A percentile compares a stretch with the other conserved stretches of the same genome.
phyloP scores from a whole-genome alignment of 2,888 invertebrate species.

The Macaria notata region DNA sequence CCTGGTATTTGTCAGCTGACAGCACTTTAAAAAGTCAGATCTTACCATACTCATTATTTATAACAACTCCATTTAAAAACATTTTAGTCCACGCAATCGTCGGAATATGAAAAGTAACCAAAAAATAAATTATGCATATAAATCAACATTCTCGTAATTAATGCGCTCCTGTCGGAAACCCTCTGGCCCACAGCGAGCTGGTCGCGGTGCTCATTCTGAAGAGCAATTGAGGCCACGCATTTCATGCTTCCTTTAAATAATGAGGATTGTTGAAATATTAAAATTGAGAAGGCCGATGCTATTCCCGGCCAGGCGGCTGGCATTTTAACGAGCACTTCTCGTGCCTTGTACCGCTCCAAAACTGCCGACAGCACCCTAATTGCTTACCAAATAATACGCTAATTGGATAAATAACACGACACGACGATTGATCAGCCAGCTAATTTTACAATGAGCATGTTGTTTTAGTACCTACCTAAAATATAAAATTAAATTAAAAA shows the following conservation, averaged over 20 bases:
- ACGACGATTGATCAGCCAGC: constrained; percentile 16
- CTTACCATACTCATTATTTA: no score
- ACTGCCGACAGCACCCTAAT: constrained; percentile 38
- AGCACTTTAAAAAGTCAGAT: constrained; percentile 12
- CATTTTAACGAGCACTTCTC: constrained; percentile 72
- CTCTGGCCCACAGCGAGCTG: not conserved
- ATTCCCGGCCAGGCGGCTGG: constrained; percentile 47
- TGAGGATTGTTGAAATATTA: constrained; percentile 66
- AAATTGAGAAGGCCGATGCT: constrained; percentile 64
- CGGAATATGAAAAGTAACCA: no score
- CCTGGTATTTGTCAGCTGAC: constrained; percentile 48
- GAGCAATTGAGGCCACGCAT: constrained; percentile 63
- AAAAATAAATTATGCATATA: not conserved
- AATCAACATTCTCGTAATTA: constrained; percentile 1
- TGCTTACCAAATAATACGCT: constrained; percentile 44
- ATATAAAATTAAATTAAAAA: no score
- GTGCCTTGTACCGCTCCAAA: constrained; percentile 50
- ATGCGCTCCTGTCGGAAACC: not conserved
- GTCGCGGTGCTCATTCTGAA: constrained; percentile 39
- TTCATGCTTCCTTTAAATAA: constrained; percentile 53
- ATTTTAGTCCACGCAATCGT: no score
- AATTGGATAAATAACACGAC: constrained; percentile 58
- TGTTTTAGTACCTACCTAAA: no score
- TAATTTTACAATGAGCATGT: constrained; percentile 4
- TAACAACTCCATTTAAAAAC: no score